phyloP scores from a whole-genome alignment of 2,797 vertebrate species.

The Brachyalestes nurse region DNA sequence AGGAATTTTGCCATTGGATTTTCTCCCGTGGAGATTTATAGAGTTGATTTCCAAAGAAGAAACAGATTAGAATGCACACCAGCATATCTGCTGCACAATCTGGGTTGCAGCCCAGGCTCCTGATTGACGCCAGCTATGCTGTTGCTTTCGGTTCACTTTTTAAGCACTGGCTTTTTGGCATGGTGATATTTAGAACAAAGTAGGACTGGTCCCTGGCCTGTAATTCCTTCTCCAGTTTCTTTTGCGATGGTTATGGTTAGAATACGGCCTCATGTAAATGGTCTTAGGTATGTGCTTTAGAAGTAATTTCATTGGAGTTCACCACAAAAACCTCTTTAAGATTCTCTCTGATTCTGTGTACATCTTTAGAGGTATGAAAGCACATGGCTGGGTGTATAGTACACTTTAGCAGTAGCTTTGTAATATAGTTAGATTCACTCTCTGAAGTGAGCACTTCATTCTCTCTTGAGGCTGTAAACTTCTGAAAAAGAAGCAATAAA shows the following conservation, averaged over 20 bases:
- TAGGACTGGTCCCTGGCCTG: neutral
- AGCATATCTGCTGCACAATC: constrained; percentile 43
- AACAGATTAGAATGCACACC: constrained; percentile 52
- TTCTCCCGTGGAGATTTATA: constrained; percentile 70
- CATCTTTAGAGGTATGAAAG: neutral
- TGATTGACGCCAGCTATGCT: constrained; percentile 20
- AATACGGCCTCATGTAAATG: neutral
- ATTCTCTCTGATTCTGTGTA: neutral
- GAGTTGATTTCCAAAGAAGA: constrained; percentile 57
- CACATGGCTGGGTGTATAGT: neutral
- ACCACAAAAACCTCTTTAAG: neutral
- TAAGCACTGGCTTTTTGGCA: neutral
- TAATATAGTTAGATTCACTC: neutral
- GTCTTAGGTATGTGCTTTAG: neutral
- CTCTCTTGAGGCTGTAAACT: neutral
- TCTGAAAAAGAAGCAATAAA: constrained; percentile 6
- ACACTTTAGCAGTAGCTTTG: neutral
- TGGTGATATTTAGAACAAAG: neutral
- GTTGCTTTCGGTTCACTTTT: constrained; percentile 10
- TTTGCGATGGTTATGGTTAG: neutral
- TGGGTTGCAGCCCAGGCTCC: constrained; percentile 33
- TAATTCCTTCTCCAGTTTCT: neutral
- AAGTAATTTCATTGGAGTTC: too few relatives aligned
- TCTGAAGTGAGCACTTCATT: constrained; percentile 3
- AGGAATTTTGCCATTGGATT: constrained; percentile 51